Evolutionary conservation across 2,113 vertebrate species (phyloP).

Genomic region (Gulo gulo): DNA sequence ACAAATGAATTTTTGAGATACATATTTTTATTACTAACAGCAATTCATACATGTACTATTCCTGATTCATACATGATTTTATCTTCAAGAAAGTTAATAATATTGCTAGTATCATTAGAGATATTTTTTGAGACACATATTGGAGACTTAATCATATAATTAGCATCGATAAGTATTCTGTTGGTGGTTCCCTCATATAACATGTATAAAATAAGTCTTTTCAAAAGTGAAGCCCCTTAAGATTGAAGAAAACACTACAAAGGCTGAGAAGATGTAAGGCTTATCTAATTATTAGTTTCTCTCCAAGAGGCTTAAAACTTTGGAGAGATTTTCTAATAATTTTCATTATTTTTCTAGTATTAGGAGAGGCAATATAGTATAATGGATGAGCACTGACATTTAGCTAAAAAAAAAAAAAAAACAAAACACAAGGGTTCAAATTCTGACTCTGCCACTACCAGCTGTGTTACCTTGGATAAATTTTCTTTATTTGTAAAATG

Average conservation of each 20-base stretch:
- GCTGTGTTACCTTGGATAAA: background rate
- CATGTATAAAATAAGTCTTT: background rate
- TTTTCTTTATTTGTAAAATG: background rate
- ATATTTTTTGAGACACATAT: background rate
- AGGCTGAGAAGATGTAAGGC: background rate
- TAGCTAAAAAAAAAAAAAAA: background rate
- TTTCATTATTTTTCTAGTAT: background rate
- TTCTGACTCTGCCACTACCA: background rate
- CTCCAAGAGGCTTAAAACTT: background rate
- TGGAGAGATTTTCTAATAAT: background rate
- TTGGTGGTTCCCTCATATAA: background rate
- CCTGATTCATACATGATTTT: background rate
- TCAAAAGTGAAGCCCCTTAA: background rate
- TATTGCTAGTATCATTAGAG: background rate
- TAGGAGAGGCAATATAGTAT: background rate
- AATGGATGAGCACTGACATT: background rate
- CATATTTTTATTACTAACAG: background rate
- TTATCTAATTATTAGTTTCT: conserved; percentile 30
- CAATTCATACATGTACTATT: background rate
- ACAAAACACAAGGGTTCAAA: background rate
- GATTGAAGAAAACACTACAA: background rate
- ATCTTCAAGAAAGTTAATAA: conserved; percentile 23
- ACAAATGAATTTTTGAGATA: background rate
- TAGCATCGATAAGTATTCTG: background rate
- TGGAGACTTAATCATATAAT: background rate